phyloP scores from a whole-genome alignment of 2,113 vertebrate species.

The Columbina picui region DNA sequence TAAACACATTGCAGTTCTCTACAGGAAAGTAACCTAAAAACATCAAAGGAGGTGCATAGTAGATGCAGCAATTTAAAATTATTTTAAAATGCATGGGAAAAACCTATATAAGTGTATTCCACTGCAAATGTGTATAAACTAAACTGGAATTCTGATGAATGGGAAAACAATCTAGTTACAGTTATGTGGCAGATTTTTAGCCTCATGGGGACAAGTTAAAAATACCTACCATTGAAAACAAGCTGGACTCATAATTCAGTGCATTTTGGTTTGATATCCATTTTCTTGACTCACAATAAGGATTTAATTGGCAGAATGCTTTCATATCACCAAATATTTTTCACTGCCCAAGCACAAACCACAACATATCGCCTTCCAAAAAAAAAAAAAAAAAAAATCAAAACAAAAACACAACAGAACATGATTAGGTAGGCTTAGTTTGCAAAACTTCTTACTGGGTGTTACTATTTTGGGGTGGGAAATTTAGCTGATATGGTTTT shows the following conservation, averaged over 20 bases:
- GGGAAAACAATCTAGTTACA: not conserved
- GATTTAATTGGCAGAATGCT: not conserved
- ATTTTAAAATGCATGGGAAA: slow-evolving; percentile 17
- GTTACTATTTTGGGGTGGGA: not conserved
- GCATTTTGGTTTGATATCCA: not conserved
- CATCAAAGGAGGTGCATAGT: not conserved
- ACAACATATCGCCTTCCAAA: not conserved
- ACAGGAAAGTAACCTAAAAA: slow-evolving; percentile 53
- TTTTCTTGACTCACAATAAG: not conserved
- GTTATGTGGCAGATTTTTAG: not conserved
- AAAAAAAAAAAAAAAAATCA: not conserved
- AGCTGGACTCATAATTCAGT: not conserved
- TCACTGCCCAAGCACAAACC: not conserved
- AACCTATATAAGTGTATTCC: not conserved
- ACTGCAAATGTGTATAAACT: not conserved
- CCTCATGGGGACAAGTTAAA: not conserved
- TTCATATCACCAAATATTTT: not conserved
- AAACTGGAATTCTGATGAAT: not conserved
- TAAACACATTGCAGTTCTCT: not conserved
- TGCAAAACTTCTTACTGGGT: not conserved
- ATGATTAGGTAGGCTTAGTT: not conserved
- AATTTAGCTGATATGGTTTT: not conserved
- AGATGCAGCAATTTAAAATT: slow-evolving; percentile 1
- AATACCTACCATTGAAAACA: not conserved
- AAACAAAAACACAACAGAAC: not conserved